A percentile compares a stretch with the other conserved stretches of the same genome.
Evolutionary conservation across 2,797 vertebrate genomes (phyloP).

Genomic region (Bovichtus variegatus): DNA sequence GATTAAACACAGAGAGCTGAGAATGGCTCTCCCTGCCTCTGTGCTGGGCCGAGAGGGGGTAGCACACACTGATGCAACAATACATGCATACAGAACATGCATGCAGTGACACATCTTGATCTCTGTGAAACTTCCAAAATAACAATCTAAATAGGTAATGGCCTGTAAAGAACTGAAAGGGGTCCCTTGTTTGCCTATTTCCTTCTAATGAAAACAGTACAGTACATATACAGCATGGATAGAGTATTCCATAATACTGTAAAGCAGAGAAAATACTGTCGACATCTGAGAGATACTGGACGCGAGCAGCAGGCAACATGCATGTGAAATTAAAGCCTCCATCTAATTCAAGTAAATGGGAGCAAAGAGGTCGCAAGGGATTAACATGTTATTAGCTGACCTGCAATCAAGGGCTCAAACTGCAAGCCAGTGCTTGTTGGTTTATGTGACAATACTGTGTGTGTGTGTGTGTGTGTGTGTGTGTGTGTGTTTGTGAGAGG

Average conservation of each 20-base stretch:
- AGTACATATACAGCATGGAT: not conserved
- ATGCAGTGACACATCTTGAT: not conserved
- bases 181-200: not conserved
- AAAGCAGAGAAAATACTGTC: not conserved
- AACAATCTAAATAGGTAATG: not conserved
- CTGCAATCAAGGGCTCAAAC: not conserved
- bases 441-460: not conserved
- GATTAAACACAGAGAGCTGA: constrained; percentile 65
- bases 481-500: not conserved
- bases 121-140: not conserved
- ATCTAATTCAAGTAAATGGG: not conserved
- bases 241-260: not conserved
- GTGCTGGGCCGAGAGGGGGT: constrained; percentile 1
- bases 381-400: not conserved
- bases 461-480: not conserved
- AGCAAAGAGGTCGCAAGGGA: not conserved
- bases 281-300: not conserved
- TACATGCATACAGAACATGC: not conserved
- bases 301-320: not conserved
- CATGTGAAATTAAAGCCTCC: not conserved
- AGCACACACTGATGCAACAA: constrained; percentile 13
- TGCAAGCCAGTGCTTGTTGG: not conserved
- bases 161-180: not conserved
- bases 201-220: not conserved
- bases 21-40: constrained; percentile 44